These are phyloP conservation scores for Teleopsis dalmanni DNA, from an alignment of 1,140 invertebrate genomes.

Conservation along the genomic window DNA sequence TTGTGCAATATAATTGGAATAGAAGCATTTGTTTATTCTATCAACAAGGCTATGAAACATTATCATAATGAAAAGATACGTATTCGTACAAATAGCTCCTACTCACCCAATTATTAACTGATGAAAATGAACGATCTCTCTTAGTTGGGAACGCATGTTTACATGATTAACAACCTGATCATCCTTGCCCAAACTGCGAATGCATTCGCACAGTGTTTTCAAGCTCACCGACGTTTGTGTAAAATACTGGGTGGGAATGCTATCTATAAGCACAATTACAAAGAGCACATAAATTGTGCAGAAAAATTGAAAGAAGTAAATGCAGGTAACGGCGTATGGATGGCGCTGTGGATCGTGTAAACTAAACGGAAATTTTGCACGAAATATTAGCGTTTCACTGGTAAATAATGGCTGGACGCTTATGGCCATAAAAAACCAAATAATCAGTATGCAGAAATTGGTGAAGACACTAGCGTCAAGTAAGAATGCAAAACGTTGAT, in stretches of 20 bases:
- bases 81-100: not conserved
- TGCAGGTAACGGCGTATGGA: constrained; percentile 8
- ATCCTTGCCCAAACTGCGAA: constrained; percentile 16
- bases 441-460: not conserved
- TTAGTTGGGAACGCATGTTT: constrained; percentile 9
- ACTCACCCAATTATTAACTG: constrained; percentile 28
- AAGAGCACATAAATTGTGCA: constrained; percentile 18
- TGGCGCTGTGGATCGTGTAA: constrained; percentile 16
- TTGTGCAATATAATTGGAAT: constrained; percentile 25
- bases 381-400: constrained; percentile 17
- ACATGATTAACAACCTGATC: constrained; percentile 4
- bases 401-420: constrained; percentile 18
- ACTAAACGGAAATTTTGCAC: constrained; percentile 19
- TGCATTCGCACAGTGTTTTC: constrained; percentile 21
- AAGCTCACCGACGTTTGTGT: constrained; percentile 29
- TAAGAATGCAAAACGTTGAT: constrained; percentile 22
- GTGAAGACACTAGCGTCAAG: constrained; percentile 9
- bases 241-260: constrained; percentile 22
- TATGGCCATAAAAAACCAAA: constrained; percentile 14
- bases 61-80: not conserved
- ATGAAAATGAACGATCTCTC: constrained; percentile 19
- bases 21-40: constrained; percentile 20
- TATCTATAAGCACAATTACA: constrained; percentile 22
- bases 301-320: constrained; percentile 19
- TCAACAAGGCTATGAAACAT: constrained; percentile 15